Percentiles rank a stretch among this genome's conserved stretches.
phyloP scores from a whole-genome alignment of 2,888 invertebrate species.

The Drosophila subquinaria region DNA sequence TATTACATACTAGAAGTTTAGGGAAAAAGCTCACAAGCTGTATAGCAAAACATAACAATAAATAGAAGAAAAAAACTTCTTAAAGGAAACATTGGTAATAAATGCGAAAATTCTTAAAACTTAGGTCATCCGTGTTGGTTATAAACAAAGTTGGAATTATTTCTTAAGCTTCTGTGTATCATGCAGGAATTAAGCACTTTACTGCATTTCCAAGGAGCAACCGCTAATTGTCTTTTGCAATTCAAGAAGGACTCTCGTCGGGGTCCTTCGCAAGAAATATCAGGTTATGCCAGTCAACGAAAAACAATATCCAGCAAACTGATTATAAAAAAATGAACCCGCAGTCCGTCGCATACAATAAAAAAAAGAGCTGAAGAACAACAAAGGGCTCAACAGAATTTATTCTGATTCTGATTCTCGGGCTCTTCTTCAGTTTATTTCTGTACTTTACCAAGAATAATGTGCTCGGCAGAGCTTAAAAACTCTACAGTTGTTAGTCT shows the following conservation, averaged over 20 bases:
- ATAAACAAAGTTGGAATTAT: background rate
- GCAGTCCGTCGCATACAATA: conserved; percentile 24
- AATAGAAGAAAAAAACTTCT: too few species aligned
- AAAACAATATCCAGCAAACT: conserved; percentile 37
- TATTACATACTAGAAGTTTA: too few species aligned
- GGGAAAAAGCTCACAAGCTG: too few species aligned
- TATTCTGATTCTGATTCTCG: conserved; percentile 11
- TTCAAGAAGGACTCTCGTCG: conserved; percentile 16
- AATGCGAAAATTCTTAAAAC: background rate
- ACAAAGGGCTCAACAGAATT: conserved; percentile 1
- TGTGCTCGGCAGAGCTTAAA: conserved; percentile 37
- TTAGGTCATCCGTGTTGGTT: background rate
- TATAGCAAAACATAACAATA: too few species aligned
- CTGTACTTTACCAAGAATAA: conserved; percentile 21
- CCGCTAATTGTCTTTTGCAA: conserved; percentile 5
- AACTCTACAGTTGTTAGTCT: conserved; percentile 18
- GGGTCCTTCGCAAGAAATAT: background rate
- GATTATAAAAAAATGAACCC: conserved; percentile 32
- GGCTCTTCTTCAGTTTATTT: conserved; percentile 7
- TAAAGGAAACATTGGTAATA: too few species aligned
- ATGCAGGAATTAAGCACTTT: conserved; percentile 21
- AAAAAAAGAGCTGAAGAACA: conserved; percentile 9
- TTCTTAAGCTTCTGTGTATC: conserved; percentile 1
- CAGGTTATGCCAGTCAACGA: conserved; percentile 34
- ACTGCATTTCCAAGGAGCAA: conserved; percentile 20